Conservation (phyloP, 2,888 invertebrate species). For the Mythimna ferrago region DNA sequence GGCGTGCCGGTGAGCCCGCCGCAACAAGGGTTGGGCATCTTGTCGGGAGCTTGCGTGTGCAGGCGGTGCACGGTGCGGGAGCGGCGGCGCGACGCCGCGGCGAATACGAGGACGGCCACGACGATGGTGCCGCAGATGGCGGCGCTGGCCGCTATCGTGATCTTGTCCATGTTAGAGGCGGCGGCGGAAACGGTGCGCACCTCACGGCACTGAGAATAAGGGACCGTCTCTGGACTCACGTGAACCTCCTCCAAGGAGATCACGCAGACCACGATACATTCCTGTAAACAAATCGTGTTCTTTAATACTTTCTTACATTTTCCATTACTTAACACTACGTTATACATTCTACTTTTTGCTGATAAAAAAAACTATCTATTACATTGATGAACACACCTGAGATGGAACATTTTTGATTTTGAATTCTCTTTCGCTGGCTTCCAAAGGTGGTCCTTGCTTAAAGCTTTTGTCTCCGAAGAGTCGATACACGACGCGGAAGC, state of each 20-base stretch:
- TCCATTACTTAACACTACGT: not conserved
- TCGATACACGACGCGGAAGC: constrained; percentile 96
- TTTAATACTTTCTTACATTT: not conserved
- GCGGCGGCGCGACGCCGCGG: constrained; percentile 95
- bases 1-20: constrained; percentile 93
- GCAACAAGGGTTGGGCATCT: constrained; percentile 95
- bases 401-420: constrained; percentile 98
- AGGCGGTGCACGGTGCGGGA: constrained; percentile 94
- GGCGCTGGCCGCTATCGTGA: constrained; percentile 97
- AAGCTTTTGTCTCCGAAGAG: constrained; percentile 97
- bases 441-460: constrained; percentile 97
- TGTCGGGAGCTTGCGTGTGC: constrained; percentile 93
- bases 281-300: constrained; percentile 87
- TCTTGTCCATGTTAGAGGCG: constrained; percentile 98
- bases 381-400: constrained; percentile 89
- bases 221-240: constrained; percentile 96
- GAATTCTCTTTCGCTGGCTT: constrained; percentile 97
- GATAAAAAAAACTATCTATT: not conserved
- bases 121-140: constrained; percentile 98
- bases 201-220: constrained; percentile 96
- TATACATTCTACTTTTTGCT: not conserved
- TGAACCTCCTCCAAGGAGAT: constrained; percentile 97
- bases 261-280: constrained; percentile 98
- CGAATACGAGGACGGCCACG: constrained; percentile 96
- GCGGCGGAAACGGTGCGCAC: constrained; percentile 96